phyloP scores from a whole-genome alignment of 2,888 invertebrate species.

The Limnephilus lunatus region DNA sequence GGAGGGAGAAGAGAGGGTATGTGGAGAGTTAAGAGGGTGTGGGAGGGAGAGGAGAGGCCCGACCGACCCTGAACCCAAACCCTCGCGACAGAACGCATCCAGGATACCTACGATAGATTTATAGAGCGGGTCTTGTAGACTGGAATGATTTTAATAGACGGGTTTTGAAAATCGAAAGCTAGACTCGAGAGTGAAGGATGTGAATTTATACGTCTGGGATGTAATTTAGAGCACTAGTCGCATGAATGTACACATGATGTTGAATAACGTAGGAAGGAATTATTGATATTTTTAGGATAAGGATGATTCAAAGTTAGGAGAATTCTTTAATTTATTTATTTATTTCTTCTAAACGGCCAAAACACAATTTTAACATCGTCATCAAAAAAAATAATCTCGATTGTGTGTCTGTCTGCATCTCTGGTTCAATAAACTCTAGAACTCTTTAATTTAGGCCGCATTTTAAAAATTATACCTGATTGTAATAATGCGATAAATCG shows the following conservation, averaged over 20 bases:
- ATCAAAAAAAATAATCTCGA: too few species aligned
- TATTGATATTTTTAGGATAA: background rate
- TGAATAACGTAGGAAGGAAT: background rate
- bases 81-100: constrained; percentile 46
- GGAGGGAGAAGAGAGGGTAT: constrained; percentile 36
- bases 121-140: constrained; percentile 15
- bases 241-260: background rate
- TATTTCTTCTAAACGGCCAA: too few species aligned
- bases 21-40: background rate
- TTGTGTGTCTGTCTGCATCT: too few species aligned
- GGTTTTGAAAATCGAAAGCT: constrained; percentile 2
- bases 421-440: too few species aligned
- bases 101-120: constrained; percentile 20
- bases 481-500: too few species aligned
- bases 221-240: background rate
- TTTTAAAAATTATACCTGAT: too few species aligned
- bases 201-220: background rate
- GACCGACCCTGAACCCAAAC: constrained; percentile 63
- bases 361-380: too few species aligned
- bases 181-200: background rate
- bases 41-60: constrained; percentile 23
- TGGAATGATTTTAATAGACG: background rate
- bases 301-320: background rate
- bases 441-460: too few species aligned
- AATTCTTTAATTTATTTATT: background rate